Evolutionary conservation across 2,888 invertebrate genomes (phyloP), one percentile per base, ranked within the genome.

Genomic region (Amphipoea oculea): DNA sequence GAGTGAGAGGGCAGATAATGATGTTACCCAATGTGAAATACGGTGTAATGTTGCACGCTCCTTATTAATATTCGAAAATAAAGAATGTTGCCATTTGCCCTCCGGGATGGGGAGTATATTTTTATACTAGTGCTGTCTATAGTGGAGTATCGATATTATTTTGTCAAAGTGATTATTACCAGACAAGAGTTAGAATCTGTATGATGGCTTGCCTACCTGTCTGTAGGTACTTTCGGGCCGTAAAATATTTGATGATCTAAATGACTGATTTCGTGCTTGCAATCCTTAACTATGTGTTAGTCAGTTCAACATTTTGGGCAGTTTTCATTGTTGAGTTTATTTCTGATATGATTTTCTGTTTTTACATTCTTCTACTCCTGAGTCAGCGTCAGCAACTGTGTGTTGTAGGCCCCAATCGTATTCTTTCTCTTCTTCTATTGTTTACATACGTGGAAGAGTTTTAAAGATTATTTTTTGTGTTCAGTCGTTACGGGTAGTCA

Each of bases 11-110:
- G 78, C 87, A 84, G 82, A 91, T 90, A 90, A 91, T 93, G 93
- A 95, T 94, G 93, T 95, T 94, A 92, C 94, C 93, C 92, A 93
- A 94, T 94, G 95, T 96, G 95, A 96, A 95, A 96, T 96, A 96
- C 96, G 94, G 95, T 94, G 95, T 96, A 96, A 95, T 95, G 95
- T 92, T 95, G 95, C 95, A 94, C 94, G 94, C 95, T 95, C 93
- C 95, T 96, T 96, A 96, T 96, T 96, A 96, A 96, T 96, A 96
- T 96, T 96, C 95, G 92, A 96, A 96, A 96, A 96, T 95, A 96
- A 96, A 96, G 95, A 96, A 96, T 96, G 94, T 95, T 95, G 93
- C 96, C 94, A 95, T 94, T 92, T 93, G 94, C 94, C 96, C 94
- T 91, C 89, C 88, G 95, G 96, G 92, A 88, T 90, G 92, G 94